Percentiles rank a stretch among this genome's conserved stretches.
Conservation (phyloP, 2,797 vertebrate species). For the Zalophus californianus region DNA sequence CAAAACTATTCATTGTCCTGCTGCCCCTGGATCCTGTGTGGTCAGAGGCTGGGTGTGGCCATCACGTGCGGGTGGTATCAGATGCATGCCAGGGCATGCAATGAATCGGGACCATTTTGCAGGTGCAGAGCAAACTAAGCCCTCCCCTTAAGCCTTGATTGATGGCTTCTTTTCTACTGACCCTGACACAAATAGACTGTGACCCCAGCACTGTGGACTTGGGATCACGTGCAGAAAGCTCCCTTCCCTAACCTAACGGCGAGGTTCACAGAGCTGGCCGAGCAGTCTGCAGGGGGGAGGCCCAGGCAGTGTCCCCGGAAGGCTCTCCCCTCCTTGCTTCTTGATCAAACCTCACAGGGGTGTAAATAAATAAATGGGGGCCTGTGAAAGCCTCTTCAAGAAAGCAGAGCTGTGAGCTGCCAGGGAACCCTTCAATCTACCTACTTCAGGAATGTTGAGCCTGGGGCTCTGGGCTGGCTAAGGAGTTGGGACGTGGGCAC, state of each 20-base stretch:
- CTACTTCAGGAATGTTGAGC: not conserved
- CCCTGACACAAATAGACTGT: slow-evolving; percentile 61
- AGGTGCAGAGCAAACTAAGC: slow-evolving; percentile 63
- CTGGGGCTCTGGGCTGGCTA: not conserved
- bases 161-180: slow-evolving; percentile 68
- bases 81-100: not conserved
- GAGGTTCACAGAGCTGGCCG: not conserved
- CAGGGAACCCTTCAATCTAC: not conserved
- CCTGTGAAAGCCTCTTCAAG: not conserved
- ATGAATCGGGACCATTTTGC: slow-evolving; percentile 56
- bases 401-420: not conserved
- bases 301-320: not conserved
- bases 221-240: slow-evolving; percentile 53
- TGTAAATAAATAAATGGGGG: not conserved
- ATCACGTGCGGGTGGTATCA: not conserved
- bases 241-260: slow-evolving; percentile 20
- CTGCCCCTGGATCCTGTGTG: not conserved
- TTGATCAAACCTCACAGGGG: not conserved
- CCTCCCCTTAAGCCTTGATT: slow-evolving; percentile 61
- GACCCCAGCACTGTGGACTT: slow-evolving; percentile 50
- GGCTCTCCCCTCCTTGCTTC: not conserved
- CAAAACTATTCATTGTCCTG: not conserved
- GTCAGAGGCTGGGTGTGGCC: not conserved
- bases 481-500: not conserved
- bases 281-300: not conserved